These are phyloP conservation scores for Corythornis cristatus DNA, from an alignment of 2,113 vertebrate genomes.

Conservation along the genomic window DNA sequence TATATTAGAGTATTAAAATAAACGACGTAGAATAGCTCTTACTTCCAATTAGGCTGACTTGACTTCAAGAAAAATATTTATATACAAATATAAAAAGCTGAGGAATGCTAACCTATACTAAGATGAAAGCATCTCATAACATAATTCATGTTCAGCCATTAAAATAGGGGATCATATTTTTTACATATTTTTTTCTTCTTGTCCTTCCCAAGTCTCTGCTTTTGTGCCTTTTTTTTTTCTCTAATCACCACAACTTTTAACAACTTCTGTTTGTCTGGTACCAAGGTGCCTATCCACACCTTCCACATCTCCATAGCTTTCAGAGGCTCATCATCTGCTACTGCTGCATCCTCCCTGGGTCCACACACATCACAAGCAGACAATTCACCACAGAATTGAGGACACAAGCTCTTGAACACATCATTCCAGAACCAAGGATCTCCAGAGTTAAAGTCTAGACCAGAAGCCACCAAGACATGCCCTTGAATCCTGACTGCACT, in stretches of 20 bases:
- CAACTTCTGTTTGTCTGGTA: not conserved
- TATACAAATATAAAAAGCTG: slow-evolving; percentile 62
- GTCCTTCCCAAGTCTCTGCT: not conserved
- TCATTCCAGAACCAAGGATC: not conserved
- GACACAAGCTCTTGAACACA: not conserved
- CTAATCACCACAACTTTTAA: not conserved
- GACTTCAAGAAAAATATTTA: slow-evolving; percentile 70
- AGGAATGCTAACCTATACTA: slow-evolving; percentile 41
- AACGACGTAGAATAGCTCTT: slow-evolving; percentile 65
- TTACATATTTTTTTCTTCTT: slow-evolving; percentile 26
- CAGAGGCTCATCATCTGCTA: not conserved
- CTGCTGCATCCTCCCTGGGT: not conserved
- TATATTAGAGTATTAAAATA: slow-evolving; percentile 73
- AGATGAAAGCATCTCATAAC: slow-evolving; percentile 61
- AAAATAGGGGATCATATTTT: slow-evolving; percentile 25
- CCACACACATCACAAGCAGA: not conserved
- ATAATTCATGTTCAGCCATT: slow-evolving; percentile 53
- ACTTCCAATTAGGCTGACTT: slow-evolving; percentile 75
- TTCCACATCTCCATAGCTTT: not conserved
- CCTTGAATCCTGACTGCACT: not conserved
- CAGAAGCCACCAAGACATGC: accelerated
- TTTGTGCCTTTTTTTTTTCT: slow-evolving; percentile 24
- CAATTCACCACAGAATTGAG: not conserved
- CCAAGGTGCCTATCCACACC: not conserved
- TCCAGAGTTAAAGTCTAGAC: not conserved